phyloP scores from a whole-genome alignment of 2,113 vertebrate genomes.

The Erythrocebus patas region DNA sequence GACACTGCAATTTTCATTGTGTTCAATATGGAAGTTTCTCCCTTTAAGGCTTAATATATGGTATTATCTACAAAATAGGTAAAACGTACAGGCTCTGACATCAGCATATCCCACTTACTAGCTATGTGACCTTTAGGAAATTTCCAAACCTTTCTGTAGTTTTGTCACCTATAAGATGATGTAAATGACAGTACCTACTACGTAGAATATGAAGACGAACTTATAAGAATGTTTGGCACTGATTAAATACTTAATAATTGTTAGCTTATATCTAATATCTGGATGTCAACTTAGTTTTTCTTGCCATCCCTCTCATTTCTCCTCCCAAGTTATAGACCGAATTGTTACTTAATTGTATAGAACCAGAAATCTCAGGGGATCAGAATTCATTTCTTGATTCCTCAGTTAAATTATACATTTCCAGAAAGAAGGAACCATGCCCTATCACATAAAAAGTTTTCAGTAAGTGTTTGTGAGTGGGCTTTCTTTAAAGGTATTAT shows the following conservation, averaged over 20 bases:
- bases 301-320: not conserved
- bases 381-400: not conserved
- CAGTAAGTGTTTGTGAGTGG: not conserved
- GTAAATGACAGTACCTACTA: not conserved
- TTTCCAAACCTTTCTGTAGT: not conserved
- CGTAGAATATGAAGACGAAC: not conserved
- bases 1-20: not conserved
- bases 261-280: not conserved
- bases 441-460: not conserved
- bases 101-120: not conserved
- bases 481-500: slow-evolving; percentile 28
- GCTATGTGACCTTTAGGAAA: not conserved
- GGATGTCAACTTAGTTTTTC: slow-evolving; percentile 9
- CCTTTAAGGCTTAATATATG: not conserved
- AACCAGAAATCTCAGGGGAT: not conserved
- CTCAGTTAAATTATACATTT: not conserved
- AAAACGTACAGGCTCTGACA: not conserved
- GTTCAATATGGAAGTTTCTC: not conserved
- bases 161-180: not conserved
- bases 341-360: not conserved
- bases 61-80: not conserved
- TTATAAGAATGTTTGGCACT: not conserved
- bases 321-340: not conserved
- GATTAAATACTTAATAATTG: not conserved
- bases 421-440: not conserved